Percentiles rank a stretch among this genome's conserved stretches.
These are phyloP conservation scores for Nasua narica DNA, from an alignment of 2,797 vertebrate genomes.

Conservation along the genomic window DNA sequence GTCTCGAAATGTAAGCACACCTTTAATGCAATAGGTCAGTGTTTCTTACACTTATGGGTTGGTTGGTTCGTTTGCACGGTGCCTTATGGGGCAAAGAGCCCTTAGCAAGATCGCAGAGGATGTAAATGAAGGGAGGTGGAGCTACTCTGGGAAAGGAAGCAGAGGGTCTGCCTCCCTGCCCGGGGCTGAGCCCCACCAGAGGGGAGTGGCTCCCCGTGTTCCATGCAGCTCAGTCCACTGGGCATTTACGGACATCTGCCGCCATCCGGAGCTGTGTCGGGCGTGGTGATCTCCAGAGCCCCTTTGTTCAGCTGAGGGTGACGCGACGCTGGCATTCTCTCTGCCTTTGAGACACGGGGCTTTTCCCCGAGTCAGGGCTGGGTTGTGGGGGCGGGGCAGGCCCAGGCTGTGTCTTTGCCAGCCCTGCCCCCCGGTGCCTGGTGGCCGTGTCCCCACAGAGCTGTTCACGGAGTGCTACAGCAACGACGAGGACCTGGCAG, in stretches of 20 bases:
- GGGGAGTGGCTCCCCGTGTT: accelerated
- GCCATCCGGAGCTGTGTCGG: neutral
- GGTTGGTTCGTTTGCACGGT: neutral
- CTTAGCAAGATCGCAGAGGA: neutral
- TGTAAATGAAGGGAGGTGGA: neutral
- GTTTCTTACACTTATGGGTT: neutral
- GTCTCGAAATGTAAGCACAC: neutral
- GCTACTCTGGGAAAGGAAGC: neutral
- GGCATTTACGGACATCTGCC: neutral
- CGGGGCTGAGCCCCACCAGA: neutral
- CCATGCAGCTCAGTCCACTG: accelerated
- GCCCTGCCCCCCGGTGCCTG: too few relatives aligned
- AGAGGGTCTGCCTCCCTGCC: neutral
- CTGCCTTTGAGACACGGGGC: neutral
- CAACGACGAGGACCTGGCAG: conserved; percentile 83
- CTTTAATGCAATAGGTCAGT: accelerated
- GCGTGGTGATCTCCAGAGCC: accelerated
- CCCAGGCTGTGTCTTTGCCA: accelerated
- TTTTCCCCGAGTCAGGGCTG: neutral
- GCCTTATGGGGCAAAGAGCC: neutral
- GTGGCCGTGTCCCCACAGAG: conserved; percentile 71
- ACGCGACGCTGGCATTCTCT: accelerated
- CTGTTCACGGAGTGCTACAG: conserved; percentile 88
- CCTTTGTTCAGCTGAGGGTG: accelerated
- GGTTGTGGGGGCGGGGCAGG: neutral